Evolutionary conservation across 2,888 invertebrate species (phyloP), one percentile per base, ranked within the genome.

Genomic region (Machimus atricapillus): DNA sequence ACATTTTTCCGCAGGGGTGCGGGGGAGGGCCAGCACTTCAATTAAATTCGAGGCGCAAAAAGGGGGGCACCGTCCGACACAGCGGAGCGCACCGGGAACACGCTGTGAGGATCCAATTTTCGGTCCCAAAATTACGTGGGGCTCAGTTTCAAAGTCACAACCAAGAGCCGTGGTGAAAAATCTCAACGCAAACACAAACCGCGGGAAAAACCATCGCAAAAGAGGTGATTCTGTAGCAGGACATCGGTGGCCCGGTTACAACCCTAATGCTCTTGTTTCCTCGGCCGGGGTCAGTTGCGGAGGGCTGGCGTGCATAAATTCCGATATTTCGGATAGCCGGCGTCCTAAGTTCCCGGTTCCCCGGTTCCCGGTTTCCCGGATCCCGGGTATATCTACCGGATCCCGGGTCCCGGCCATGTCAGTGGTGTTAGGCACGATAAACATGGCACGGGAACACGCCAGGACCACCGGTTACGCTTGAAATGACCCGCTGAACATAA

Each of bases 171-270:
- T 87, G 89, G 89, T 89, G 89, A 89, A 89, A 89, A 89, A 89
- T 89, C 89, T 89, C 88, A 89, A 89, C 89, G 88, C 89, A 89
- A 88, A 89, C 87, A 89, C 87, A 89, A 89, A 89, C 89, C 89
- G 88, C 89, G 89, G 87, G 86, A 89, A 88, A 89, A 89, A 89
- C 89, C 89, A 89, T 88, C 87, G 88, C 52, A 87, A 40, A 78
- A 85, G 77, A 85, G 76, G 74, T 56, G 76, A 85, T 76, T 52
- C 85, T 52, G 76, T 85, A 46, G 73, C 74, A 74, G 74, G 74
- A 27, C 31, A 31, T 74, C 31, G 74, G 74, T 43, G 73, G 74
- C 46, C 74, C 43, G 46, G 73, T 46, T 85, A 85, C 73, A 85
- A 46, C 73, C 74, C 16, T 74, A 46, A 85, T 85, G 19, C 76